These are phyloP conservation scores for Acanthopleura granulata DNA, from an alignment of 2,888 invertebrate species.

Conservation along the genomic window DNA sequence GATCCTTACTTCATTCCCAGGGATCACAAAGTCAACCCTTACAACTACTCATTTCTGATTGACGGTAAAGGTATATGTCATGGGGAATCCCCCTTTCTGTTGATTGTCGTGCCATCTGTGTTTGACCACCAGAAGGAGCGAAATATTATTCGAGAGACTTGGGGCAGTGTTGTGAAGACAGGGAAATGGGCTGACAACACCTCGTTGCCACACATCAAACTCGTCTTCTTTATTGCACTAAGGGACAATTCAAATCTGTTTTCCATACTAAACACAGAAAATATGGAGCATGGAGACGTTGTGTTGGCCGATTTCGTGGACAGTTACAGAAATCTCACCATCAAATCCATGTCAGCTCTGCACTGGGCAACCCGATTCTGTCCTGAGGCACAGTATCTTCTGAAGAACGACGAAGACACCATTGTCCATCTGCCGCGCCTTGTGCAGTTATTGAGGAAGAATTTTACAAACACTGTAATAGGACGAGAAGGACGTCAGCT, in stretches of 20 bases:
- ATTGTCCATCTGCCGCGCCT: conserved; percentile 68
- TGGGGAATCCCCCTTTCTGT: background rate
- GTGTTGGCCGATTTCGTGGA: conserved; percentile 48
- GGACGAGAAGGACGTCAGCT: background rate
- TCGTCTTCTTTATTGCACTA: conserved; percentile 31
- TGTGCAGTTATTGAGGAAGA: conserved; percentile 14
- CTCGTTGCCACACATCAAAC: conserved; percentile 6
- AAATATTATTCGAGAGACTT: conserved; percentile 32
- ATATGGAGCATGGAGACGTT: conserved; percentile 26
- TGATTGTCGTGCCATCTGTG: conserved; percentile 32
- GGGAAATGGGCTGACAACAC: background rate
- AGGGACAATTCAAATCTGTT: conserved; percentile 11
- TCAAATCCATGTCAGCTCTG: conserved; percentile 60
- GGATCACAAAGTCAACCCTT: background rate
- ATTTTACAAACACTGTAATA: background rate
- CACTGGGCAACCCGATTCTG: conserved; percentile 58
- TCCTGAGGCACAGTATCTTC: conserved; percentile 46
- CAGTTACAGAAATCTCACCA: conserved; percentile 59
- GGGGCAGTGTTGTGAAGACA: conserved; percentile 26
- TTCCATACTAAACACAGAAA: conserved; percentile 25
- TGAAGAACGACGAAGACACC: conserved; percentile 65
- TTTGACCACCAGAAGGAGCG: conserved; percentile 25
- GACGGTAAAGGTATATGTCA: background rate
- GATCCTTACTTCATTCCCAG: background rate
- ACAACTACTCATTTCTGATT: background rate